Percentiles rank a stretch among this genome's conserved stretches.
Evolutionary conservation across 2,113 vertebrate genomes (phyloP).

Genomic region (Chinchilla lanigera): DNA sequence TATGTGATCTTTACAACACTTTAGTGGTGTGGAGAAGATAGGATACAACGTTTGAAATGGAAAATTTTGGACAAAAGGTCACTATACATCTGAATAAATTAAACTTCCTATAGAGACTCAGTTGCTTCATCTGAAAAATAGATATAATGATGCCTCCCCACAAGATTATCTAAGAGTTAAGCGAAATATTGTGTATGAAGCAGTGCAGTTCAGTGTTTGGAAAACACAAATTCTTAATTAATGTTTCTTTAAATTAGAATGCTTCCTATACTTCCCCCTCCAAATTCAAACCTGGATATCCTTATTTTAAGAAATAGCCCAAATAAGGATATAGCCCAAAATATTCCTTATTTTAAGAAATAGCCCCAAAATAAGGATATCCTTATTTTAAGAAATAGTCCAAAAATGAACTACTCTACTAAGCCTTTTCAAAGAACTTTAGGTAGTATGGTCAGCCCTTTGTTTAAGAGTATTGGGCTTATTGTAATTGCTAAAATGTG

Average conservation of each 20-base stretch:
- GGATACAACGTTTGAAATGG: neutral
- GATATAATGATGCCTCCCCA: neutral
- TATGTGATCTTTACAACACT: constrained; percentile 1
- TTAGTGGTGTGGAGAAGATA: constrained; percentile 44
- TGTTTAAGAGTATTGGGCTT: neutral
- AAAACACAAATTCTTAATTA: constrained; percentile 43
- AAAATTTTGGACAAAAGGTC: constrained; percentile 43
- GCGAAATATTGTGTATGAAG: constrained; percentile 2
- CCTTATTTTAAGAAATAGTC: constrained; percentile 45
- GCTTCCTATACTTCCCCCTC: neutral
- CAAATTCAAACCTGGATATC: constrained; percentile 39
- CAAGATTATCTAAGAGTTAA: constrained; percentile 47
- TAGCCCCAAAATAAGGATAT: neutral
- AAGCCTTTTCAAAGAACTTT: constrained; percentile 36
- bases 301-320: constrained; percentile 44
- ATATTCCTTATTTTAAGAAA: constrained; percentile 59
- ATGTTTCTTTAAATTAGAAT: constrained; percentile 27
- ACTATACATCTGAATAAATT: constrained; percentile 36
- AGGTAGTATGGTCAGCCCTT: neutral
- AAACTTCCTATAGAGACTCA: constrained; percentile 32
- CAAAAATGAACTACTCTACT: neutral
- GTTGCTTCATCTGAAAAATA: constrained; percentile 54
- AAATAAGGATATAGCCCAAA: too few relatives aligned
- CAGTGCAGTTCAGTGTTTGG: neutral
- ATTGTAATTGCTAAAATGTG: too few relatives aligned